Evolutionary conservation across 2,113 vertebrate genomes (phyloP).

Genomic region (Spheniscus mendiculus): DNA sequence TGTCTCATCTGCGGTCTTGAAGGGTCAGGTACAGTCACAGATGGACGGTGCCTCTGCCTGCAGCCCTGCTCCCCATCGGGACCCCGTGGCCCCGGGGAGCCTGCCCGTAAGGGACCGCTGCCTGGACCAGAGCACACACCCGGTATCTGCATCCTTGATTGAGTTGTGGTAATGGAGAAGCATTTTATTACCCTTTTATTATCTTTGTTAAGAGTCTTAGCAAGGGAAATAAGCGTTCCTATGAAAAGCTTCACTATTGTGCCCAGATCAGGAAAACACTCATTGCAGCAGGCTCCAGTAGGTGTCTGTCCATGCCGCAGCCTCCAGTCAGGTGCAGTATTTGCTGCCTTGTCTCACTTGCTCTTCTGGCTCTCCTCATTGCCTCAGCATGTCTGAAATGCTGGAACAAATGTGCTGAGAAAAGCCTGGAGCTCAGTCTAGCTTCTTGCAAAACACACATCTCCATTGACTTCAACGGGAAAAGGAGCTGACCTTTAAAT

Average conservation of each 20-base stretch:
- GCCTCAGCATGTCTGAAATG: background rate
- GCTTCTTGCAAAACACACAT: background rate
- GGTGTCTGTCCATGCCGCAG: background rate
- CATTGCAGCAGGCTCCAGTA: background rate
- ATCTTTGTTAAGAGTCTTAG: background rate
- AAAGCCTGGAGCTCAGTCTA: background rate
- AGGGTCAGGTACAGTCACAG: background rate
- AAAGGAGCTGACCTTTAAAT: background rate
- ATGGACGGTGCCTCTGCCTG: fast-evolving
- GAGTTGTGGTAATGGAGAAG: background rate
- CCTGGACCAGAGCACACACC: background rate
- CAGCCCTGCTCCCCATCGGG: background rate
- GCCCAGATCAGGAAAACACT: background rate
- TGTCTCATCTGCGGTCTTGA: background rate
- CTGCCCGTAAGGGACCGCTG: background rate
- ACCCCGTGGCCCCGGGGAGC: fast-evolving
- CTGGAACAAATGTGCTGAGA: background rate
- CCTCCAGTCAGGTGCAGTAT: background rate
- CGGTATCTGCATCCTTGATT: background rate
- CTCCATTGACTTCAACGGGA: fast-evolving
- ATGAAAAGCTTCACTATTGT: background rate
- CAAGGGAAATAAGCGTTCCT: background rate
- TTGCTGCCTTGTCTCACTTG: background rate
- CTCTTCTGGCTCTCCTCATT: background rate
- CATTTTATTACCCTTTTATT: background rate